phyloP scores from a whole-genome alignment of 1,140 invertebrate genomes.

The Saccostrea glomerata region DNA sequence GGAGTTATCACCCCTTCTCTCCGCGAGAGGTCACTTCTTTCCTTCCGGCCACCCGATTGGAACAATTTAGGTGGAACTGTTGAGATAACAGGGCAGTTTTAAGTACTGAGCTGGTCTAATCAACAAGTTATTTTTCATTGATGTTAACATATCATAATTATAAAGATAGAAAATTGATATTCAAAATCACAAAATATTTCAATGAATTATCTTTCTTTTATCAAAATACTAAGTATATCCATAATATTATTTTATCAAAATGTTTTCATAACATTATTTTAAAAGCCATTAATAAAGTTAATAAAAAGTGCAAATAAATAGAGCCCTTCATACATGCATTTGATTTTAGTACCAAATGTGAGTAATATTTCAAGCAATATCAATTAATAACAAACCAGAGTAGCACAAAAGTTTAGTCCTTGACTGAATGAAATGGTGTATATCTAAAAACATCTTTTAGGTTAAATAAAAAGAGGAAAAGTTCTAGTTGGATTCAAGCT shows the following conservation, averaged over 20 bases:
- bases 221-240: too few relatives aligned
- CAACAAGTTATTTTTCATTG: background rate
- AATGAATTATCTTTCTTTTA: too few relatives aligned
- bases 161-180: too few relatives aligned
- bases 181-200: too few relatives aligned
- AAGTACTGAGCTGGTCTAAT: background rate
- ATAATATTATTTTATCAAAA: too few relatives aligned
- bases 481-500: background rate
- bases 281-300: too few relatives aligned
- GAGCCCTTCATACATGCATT: too few relatives aligned
- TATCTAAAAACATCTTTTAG: background rate
- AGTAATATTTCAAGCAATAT: background rate
- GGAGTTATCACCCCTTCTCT: constrained; percentile 40
- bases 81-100: background rate
- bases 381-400: too few relatives aligned
- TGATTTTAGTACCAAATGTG: background rate
- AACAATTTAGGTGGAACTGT: constrained; percentile 20
- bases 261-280: too few relatives aligned
- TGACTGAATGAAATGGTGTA: background rate
- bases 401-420: too few relatives aligned
- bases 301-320: too few relatives aligned
- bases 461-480: background rate
- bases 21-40: constrained; percentile 22
- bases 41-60: constrained; percentile 21
- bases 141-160: background rate